Evolutionary conservation across 2,888 invertebrate genomes (phyloP), one percentile per base, ranked within the genome.

Genomic region (Carcina quercana): DNA sequence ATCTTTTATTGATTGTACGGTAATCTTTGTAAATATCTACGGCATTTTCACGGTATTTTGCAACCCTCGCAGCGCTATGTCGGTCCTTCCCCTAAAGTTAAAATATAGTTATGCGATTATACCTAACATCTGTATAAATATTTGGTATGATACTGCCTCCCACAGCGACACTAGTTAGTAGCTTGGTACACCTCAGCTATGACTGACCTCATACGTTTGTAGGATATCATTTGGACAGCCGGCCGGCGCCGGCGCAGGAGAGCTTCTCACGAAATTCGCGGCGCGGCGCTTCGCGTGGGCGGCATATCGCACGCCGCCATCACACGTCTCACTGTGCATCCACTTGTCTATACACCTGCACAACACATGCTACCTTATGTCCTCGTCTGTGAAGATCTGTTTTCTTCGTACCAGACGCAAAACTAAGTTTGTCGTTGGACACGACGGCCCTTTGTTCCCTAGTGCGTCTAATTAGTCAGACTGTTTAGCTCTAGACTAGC

Each of bases 391-490:
- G 70, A 54, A 58, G 63, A 49, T 45, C 38, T 24, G 64, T 51
- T 52, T 55, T 25, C 37, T 29, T 19, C 35, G 40, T 34, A 41
- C 37, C 35, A 30, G 44, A 46, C 59, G 6, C 5, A 12, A 31
- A 38, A 34, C 41, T 38, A 45, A 56, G 48, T 53, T 57, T 55
- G 47, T 51, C 51, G 43, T 41, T 45, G 42, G 50, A 45, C 39
- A 51, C 52, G 55, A 61, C 64, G 55, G 62, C 60, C 59, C 68
- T 76, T 79, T 78, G 76, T 80, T 78, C 72, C 66, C 61, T 70
- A 72, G 78, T 73, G 71, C 74, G 65, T 73, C 82, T 83, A 80
- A 83, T 82, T 83, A 83, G 82, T 80, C 79, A 78, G 74, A 57
- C 78, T 74, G 74, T 73, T 82, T 79, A 80, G 78, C 67, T 58